Evolutionary conservation across 2,797 vertebrate genomes (phyloP).

Genomic region (Acrocephalus scirpaceus): DNA sequence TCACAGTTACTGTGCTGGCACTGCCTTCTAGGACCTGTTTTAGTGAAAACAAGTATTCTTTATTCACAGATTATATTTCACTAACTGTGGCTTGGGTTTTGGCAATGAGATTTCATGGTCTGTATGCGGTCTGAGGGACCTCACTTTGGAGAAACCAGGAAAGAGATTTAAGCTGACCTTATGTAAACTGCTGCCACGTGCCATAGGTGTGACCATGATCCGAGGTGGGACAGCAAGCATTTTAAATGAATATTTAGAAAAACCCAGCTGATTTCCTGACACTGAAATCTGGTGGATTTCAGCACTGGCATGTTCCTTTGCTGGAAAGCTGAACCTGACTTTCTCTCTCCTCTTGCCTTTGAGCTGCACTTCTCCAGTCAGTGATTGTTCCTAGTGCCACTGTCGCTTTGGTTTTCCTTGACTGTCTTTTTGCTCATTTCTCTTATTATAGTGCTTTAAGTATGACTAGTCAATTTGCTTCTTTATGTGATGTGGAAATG

Average conservation of each 20-base stretch:
- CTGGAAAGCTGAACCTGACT: not conserved
- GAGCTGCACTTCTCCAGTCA: slow-evolving; percentile 20
- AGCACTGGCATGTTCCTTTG: not conserved
- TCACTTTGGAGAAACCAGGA: not conserved
- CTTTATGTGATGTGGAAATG: slow-evolving; percentile 40
- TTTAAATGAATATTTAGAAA: not conserved
- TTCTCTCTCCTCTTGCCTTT: not conserved
- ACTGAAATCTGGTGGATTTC: not conserved
- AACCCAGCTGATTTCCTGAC: not conserved
- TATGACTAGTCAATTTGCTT: slow-evolving; percentile 67
- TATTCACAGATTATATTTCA: slow-evolving; percentile 1
- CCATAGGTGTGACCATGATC: not conserved
- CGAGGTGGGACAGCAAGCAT: not conserved
- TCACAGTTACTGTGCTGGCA: not conserved
- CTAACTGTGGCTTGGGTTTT: not conserved
- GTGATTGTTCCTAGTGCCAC: slow-evolving; percentile 11
- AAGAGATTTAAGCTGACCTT: not conserved
- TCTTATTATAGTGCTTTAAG: slow-evolving; percentile 42
- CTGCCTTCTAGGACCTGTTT: not conserved
- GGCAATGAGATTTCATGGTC: not conserved
- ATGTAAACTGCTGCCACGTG: not conserved
- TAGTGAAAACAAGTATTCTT: not conserved
- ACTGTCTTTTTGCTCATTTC: slow-evolving; percentile 38
- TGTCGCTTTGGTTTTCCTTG: slow-evolving; percentile 22
- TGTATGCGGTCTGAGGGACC: not conserved